Base-by-base conservation (phyloP, 2,113 vertebrate species). In the Nibea albiflora region DNA sequence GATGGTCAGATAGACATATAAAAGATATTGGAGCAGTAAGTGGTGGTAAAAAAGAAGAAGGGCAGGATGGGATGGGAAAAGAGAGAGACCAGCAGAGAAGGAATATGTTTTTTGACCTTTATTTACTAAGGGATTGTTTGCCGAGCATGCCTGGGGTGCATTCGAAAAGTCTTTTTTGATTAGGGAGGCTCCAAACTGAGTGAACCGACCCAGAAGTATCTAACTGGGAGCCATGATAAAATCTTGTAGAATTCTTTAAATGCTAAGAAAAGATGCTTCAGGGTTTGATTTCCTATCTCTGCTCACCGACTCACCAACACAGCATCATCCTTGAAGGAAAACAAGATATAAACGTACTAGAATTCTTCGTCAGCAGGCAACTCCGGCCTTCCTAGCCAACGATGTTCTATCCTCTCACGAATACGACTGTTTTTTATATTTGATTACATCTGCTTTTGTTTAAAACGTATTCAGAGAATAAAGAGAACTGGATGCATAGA, bases 101-200 rank as follows among this genome's bases (percentile, higher is more conserved):
- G 44, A 85, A 72, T 67, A 10, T 67, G 62, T 61, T 73, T 69
- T 69, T n/a, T 81, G 71, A 70, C 72, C 78, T 82, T 67, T 85
- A 44, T 85, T 83, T 77, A 53, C 42, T 11, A 62, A 46, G 15
- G 71, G 47, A 67, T 81, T 86, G 80, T 82, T 86, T 84, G 57
- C 67, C 26, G 64, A 75, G 35, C 35, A 42, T 66, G 66, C 64
- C 79, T 68, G 19, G 24, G 64, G 70, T 73, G 71, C 15, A 11
- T 78, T 63, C 10, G 20, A 67, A 78, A 60, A 89, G 65, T 61
- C 57, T 63, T 78, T 78, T 79, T 73, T 80, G 49, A 88, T 88
- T 80, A 60, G 46, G 11, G 35, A 79, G 24, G 58, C 73, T 73
- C 67, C 69, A 76, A 64, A 90, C 53, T 60, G 24, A 76, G 75